phyloP scores from a whole-genome alignment of 2,113 vertebrate species.

The Piprites chloris region DNA sequence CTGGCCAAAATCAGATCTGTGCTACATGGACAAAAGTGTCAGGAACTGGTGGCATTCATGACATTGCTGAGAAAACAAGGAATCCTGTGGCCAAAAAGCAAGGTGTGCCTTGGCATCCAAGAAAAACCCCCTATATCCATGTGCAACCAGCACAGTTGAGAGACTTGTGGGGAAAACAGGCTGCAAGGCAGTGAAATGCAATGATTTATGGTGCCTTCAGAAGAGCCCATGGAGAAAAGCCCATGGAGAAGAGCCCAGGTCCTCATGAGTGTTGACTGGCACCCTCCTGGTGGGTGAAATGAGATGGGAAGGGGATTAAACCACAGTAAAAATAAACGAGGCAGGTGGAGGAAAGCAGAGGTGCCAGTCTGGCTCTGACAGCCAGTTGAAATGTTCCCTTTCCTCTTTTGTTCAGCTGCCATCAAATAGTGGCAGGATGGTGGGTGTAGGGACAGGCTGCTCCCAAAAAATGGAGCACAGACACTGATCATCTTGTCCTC shows the following conservation, averaged over 20 bases:
- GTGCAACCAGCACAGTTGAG: not conserved
- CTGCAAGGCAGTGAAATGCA: not conserved
- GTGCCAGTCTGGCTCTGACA: not conserved
- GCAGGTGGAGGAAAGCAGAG: not conserved
- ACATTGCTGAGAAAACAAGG: not conserved
- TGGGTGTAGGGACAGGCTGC: not conserved
- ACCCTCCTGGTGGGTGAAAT: not conserved
- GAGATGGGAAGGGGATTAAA: not conserved
- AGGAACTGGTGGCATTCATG: not conserved
- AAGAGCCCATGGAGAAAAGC: not conserved
- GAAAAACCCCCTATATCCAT: not conserved
- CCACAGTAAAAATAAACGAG: not conserved
- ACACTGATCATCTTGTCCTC: not conserved
- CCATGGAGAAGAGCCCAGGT: not conserved
- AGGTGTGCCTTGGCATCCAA: not conserved
- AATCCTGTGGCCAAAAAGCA: not conserved
- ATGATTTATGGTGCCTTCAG: not conserved
- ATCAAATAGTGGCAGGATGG: not conserved
- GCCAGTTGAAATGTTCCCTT: not conserved
- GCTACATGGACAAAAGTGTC: not conserved
- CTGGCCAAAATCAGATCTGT: not conserved
- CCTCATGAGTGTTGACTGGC: not conserved
- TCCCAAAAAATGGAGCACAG: not conserved
- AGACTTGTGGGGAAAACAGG: not conserved
- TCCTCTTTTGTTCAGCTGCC: not conserved